A percentile compares a stretch with the other conserved stretches of the same genome.
These are phyloP conservation scores for Loris lydekkerianus DNA, from an alignment of 2,797 vertebrate species.

Conservation along the genomic window DNA sequence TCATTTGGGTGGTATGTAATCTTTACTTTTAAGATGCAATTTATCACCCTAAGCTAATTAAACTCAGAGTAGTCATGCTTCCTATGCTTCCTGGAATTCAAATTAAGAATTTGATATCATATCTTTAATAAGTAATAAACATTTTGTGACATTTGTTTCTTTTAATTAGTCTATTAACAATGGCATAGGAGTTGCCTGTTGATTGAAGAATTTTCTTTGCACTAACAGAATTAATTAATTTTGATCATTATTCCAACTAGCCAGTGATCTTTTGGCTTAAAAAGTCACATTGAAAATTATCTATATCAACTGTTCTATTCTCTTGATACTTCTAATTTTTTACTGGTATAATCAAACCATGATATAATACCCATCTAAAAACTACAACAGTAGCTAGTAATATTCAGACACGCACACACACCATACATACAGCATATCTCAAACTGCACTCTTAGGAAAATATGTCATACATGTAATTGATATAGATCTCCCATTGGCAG, in stretches of 20 bases:
- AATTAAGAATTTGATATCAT: conserved; percentile 86
- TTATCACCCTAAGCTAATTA: conserved; percentile 86
- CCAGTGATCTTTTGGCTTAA: conserved; percentile 74
- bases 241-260: conserved; percentile 84
- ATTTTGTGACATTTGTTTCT: conserved; percentile 87
- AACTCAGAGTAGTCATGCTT: conserved; percentile 80
- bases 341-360: conserved; percentile 52
- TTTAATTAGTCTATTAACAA: conserved; percentile 85
- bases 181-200: conserved; percentile 75
- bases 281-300: conserved; percentile 74
- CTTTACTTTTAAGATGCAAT: conserved; percentile 83
- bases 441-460: neutral
- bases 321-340: conserved; percentile 72
- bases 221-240: conserved; percentile 83
- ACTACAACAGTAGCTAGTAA: neutral
- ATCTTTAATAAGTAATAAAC: conserved; percentile 83
- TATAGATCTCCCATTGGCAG: neutral
- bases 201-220: conserved; percentile 80
- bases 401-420: neutral
- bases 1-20: conserved; percentile 81
- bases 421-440: too few species aligned
- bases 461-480: neutral
- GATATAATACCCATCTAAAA: neutral
- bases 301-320: conserved; percentile 67
- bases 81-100: conserved; percentile 83